Evolutionary conservation across 2,888 invertebrate genomes (phyloP).

Genomic region (Nineta flava): DNA sequence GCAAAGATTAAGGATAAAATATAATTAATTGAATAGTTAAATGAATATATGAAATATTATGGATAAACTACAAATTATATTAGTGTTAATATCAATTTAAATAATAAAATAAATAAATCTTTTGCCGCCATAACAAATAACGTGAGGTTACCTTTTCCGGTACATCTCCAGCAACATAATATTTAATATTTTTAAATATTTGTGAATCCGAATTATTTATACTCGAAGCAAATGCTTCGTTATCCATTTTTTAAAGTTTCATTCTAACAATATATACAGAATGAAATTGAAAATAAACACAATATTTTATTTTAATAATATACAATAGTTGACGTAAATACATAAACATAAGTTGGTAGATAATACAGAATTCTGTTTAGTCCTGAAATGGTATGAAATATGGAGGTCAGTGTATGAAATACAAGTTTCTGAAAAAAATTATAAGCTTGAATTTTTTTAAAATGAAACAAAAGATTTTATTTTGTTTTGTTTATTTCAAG

Average conservation of each 20-base stretch:
- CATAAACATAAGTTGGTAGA: conserved; percentile 4
- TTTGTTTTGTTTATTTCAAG: too few species aligned
- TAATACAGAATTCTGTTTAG: not conserved
- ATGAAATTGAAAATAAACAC: conserved; percentile 1
- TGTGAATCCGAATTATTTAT: conserved; percentile 33
- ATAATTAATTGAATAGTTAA: too few species aligned
- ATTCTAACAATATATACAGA: not conserved
- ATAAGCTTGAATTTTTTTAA: too few species aligned
- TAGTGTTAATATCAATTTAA: too few species aligned
- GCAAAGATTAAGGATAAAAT: too few species aligned
- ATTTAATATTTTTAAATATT: conserved; percentile 72
- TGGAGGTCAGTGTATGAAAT: too few species aligned
- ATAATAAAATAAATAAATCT: too few species aligned
- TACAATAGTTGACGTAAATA: conserved; percentile 5
- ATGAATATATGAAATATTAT: too few species aligned
- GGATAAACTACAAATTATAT: too few species aligned
- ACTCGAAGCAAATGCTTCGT: conserved; percentile 27
- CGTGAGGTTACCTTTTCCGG: conserved; percentile 42
- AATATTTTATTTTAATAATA: not conserved
- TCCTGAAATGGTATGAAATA: too few species aligned
- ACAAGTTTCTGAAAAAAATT: too few species aligned
- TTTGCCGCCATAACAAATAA: conserved; percentile 8
- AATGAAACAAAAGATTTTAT: too few species aligned
- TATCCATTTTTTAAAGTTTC: conserved; percentile 22
- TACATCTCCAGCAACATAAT: conserved; percentile 66